phyloP scores from a whole-genome alignment of 2,797 vertebrate genomes.

The Podarcis lilfordi region DNA sequence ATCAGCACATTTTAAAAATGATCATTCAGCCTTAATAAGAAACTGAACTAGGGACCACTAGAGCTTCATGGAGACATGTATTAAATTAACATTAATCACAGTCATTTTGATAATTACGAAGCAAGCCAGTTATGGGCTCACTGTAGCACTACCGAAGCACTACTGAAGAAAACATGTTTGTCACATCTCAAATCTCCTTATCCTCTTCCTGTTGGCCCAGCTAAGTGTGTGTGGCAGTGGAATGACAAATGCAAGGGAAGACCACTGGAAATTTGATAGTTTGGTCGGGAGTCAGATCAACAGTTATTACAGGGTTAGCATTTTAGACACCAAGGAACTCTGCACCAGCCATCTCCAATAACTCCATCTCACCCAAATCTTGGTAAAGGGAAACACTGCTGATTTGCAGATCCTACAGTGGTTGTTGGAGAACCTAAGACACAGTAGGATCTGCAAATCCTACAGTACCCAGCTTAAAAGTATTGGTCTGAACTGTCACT shows the following conservation, averaged over 20 bases:
- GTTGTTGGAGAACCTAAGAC: no score
- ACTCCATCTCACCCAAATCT: not conserved
- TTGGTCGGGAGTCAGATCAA: not conserved
- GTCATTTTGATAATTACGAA: not conserved
- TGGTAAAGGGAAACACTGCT: not conserved
- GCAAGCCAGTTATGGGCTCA: not conserved
- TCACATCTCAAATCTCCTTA: not conserved
- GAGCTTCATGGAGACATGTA: not conserved
- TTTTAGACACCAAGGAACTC: no score
- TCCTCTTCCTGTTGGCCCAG: not conserved
- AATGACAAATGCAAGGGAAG: not conserved
- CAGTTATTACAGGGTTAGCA: not conserved
- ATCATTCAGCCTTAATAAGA: no score
- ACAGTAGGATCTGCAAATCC: no score
- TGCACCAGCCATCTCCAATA: no score
- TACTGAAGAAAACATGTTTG: not conserved
- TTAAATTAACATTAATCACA: not conserved
- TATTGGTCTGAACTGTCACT: no score
- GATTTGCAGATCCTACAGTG: no score
- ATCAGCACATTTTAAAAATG: not conserved
- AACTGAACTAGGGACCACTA: no score
- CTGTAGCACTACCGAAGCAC: no score
- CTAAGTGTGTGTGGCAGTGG: not conserved
- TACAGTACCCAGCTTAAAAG: no score
- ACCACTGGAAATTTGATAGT: not conserved